Conservation (phyloP, 2,888 invertebrate species). For the Drosophila barbarae region DNA sequence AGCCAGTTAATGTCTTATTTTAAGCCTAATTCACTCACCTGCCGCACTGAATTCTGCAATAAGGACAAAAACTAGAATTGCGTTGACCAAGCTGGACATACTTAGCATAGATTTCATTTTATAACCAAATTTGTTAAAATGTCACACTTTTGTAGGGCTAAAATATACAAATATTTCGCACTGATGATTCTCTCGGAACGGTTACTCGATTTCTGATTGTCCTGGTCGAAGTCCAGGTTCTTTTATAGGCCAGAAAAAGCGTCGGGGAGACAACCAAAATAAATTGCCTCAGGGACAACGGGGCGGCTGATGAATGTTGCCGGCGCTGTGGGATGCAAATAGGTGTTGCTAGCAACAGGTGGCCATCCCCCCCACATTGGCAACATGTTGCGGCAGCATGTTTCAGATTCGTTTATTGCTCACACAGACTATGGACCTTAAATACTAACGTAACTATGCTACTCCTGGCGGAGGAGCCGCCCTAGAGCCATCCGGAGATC, state of each 20-base stretch:
- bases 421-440: conserved; percentile 43
- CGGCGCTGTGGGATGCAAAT: conserved; percentile 19
- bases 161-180: conserved; percentile 15
- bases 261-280: conserved; percentile 54
- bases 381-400: conserved; percentile 31
- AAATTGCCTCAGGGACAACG: conserved; percentile 13
- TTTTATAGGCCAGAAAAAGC: conserved; percentile 75
- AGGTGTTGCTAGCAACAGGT: conserved; percentile 51
- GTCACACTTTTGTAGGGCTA: background rate
- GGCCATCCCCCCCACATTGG: conserved; percentile 1
- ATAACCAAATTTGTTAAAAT: background rate
- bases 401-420: conserved; percentile 47
- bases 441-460: conserved; percentile 4
- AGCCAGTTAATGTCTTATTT: background rate
- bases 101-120: conserved; percentile 72
- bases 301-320: conserved; percentile 32
- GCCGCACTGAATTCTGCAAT: conserved; percentile 65
- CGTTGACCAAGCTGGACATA: conserved; percentile 63
- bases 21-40: conserved; percentile 65
- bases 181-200: conserved; percentile 59
- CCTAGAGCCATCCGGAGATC: conserved; percentile 88
- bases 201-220: conserved; percentile 71
- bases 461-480: background rate
- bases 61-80: conserved; percentile 59
- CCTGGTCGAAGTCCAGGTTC: conserved; percentile 62